phyloP scores from a whole-genome alignment of 2,888 invertebrate species.

The Timandra comae region DNA sequence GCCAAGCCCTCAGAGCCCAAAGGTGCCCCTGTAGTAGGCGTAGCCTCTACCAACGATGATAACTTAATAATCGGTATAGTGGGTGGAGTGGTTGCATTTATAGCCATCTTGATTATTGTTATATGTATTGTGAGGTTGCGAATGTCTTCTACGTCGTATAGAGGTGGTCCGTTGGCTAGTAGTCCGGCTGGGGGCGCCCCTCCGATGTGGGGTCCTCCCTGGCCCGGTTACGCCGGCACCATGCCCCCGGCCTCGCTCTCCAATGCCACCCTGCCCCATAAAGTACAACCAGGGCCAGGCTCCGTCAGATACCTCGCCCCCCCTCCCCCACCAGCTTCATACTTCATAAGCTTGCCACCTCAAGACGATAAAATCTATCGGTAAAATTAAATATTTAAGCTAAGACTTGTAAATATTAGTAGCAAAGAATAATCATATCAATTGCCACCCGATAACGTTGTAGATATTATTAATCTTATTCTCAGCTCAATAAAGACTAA shows the following conservation, averaged over 20 bases:
- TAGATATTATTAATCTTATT: conserved; percentile 37
- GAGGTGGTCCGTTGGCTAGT: conserved; percentile 81
- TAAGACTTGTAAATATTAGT: conserved; percentile 37
- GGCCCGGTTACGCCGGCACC: conserved; percentile 77
- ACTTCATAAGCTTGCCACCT: conserved; percentile 79
- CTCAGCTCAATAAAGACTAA: conserved; percentile 1
- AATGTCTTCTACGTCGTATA: conserved; percentile 81
- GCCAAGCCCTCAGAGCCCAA: conserved; percentile 77
- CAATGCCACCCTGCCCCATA: conserved; percentile 81
- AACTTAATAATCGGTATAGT: conserved; percentile 97
- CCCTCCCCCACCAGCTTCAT: conserved; percentile 79
- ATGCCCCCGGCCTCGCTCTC: conserved; percentile 78
- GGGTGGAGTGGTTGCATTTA: conserved; percentile 93
- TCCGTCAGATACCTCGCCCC: conserved; percentile 75
- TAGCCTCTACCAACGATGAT: conserved; percentile 84
- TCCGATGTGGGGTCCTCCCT: conserved; percentile 75
- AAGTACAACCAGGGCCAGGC: conserved; percentile 73
- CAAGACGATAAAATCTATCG: conserved; percentile 81
- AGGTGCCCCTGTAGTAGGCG: conserved; percentile 73
- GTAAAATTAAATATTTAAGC: conserved; percentile 37
- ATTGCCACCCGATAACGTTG: conserved; percentile 26
- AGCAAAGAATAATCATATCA: conserved; percentile 30
- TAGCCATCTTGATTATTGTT: conserved; percentile 90
- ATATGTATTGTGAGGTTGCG: conserved; percentile 90
- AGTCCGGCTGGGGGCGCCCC: conserved; percentile 79